Conservation (phyloP, 1,140 invertebrate genomes). For the Oncopodura yosiiana region DNA sequence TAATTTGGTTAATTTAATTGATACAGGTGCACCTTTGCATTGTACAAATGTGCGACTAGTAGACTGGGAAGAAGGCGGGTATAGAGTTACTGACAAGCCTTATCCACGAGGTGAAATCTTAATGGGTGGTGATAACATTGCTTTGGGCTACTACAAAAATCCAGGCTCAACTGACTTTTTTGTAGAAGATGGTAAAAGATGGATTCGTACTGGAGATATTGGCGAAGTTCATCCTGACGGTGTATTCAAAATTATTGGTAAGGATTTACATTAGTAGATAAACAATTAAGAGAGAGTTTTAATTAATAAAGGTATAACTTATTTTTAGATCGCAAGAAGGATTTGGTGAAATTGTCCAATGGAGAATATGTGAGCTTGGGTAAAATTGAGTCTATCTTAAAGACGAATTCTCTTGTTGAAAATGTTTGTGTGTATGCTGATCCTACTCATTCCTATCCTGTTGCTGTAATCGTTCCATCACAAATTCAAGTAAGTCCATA, state of each 20-base stretch:
- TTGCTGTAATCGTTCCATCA: constrained; percentile 77
- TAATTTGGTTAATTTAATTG: too few species aligned
- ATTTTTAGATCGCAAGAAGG: constrained; percentile 84
- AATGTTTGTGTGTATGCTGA: constrained; percentile 92
- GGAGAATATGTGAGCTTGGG: constrained; percentile 94
- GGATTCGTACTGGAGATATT: constrained; percentile 95
- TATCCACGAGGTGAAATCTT: constrained; percentile 60
- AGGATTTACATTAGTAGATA: constrained; percentile 28
- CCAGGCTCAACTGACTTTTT: constrained; percentile 84
- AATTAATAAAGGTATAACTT: constrained; percentile 12
- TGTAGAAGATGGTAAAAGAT: constrained; percentile 63
- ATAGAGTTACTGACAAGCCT: constrained; percentile 78
- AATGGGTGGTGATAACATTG: constrained; percentile 71
- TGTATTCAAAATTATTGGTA: constrained; percentile 91
- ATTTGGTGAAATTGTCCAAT: constrained; percentile 90
- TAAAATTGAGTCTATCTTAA: constrained; percentile 80
- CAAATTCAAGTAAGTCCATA: constrained; percentile 6
- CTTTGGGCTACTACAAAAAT: constrained; percentile 88
- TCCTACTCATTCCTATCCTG: constrained; percentile 67
- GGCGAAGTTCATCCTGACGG: constrained; percentile 86
- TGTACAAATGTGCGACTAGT: constrained; percentile 75
- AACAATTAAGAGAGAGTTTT: neutral
- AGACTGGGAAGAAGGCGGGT: constrained; percentile 93
- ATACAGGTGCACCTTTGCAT: constrained; percentile 73
- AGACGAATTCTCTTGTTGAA: constrained; percentile 84